Evolutionary conservation across 2,113 vertebrate genomes (phyloP), one percentile per base, ranked within the genome.

Genomic region (Aspidoscelis tigris): DNA sequence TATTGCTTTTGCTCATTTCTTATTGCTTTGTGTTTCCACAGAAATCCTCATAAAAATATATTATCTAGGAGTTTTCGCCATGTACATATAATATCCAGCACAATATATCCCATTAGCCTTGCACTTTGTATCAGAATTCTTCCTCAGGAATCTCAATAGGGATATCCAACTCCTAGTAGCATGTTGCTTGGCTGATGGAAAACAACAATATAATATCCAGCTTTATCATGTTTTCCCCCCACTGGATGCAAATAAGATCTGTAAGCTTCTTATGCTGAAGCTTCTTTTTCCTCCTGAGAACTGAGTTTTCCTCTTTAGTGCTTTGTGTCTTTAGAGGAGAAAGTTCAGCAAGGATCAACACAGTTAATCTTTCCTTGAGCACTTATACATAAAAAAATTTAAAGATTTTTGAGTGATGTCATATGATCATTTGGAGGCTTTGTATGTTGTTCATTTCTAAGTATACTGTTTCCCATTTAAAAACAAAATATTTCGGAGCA

Each of bases 61-160:
- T 73, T 65, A 81, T 74, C 81, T 82, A 65, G 41, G 10, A 12
- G 22, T 50, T 66, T 71, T 81, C n/a, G 41, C 44, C 6, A 3
- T 2, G 21, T 81, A 43, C 50, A 71, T 50, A 50, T 9, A 50
- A 50, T 50, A 50, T 50, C 47, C 47, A 50, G 2, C 8, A 93
- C 98, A 99, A 95, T 99, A 99, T 94, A 97, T 99, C 70, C 97
- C 97, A 69, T 93, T 99, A 91, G 99, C 99, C 33, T 97, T 99
- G 94, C 99, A 99, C 94, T 97, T 99, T 85, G 98, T 98, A 70
- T 99, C 98, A 85, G 99, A 99, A 96, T 99, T 99, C 95, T 99
- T 99, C 95, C 97, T 99, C 95, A 98, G 98, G 96, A 99, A 99
- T 95, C 98, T 98, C 86, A 99, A 99, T 95, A 99, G 99, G 96